Evolutionary conservation across 2,113 vertebrate species (phyloP).

Genomic region (Platysteira castanea): DNA sequence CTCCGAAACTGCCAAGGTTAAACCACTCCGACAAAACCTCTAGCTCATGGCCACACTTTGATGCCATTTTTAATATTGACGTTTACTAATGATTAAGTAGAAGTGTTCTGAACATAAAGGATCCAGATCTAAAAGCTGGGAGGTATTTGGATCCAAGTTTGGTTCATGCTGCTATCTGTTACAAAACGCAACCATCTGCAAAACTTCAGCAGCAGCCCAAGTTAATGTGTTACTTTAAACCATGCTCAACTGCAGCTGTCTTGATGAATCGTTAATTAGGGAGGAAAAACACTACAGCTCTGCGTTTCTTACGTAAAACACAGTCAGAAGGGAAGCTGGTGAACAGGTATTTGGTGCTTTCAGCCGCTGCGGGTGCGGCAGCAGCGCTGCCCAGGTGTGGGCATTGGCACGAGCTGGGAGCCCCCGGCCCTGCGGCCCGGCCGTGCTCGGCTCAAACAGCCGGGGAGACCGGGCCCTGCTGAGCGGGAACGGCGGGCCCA

Average conservation of each 20-base stretch:
- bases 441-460: accelerated
- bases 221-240: not conserved
- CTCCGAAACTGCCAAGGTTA: not conserved
- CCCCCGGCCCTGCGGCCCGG: accelerated
- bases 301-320: not conserved
- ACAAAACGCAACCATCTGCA: not conserved
- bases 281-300: not conserved
- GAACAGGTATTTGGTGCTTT: not conserved
- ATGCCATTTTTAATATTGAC: constrained; percentile 23
- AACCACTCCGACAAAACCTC: not conserved
- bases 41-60: constrained; percentile 44
- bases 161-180: not conserved
- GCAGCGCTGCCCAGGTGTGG: not conserved
- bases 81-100: not conserved
- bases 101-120: not conserved
- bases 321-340: not conserved
- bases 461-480: accelerated
- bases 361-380: not conserved
- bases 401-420: not conserved
- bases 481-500: accelerated
- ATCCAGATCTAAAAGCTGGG: constrained; percentile 14
- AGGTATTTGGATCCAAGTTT: constrained; percentile 10
- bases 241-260: not conserved
- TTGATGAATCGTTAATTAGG: not conserved
- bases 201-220: not conserved